A percentile compares a stretch with the other conserved stretches of the same genome.
Evolutionary conservation across 1,140 invertebrate genomes (phyloP).

Genomic region (Lethrus apterus): DNA sequence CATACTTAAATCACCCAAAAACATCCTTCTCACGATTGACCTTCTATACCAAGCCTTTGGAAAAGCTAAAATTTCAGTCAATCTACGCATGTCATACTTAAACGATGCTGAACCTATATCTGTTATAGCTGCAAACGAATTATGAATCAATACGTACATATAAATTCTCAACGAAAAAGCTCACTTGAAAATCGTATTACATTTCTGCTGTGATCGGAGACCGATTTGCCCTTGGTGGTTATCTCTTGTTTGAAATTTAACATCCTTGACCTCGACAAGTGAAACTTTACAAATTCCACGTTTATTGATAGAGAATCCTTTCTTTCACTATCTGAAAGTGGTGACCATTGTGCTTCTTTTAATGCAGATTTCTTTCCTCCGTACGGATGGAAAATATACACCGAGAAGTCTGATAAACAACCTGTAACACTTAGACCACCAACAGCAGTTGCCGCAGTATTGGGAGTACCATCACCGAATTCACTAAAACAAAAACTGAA

Average conservation of each 20-base stretch:
- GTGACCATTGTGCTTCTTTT: conserved; percentile 78
- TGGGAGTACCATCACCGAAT: conserved; percentile 48
- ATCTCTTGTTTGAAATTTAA: conserved; percentile 62
- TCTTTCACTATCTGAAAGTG: conserved; percentile 77
- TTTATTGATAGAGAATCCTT: conserved; percentile 95
- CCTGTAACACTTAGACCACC: conserved; percentile 90
- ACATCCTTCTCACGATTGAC: conserved; percentile 84
- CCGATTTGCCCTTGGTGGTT: conserved; percentile 39
- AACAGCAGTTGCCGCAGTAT: conserved; percentile 54
- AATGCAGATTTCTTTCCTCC: conserved; percentile 79
- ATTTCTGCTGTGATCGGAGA: conserved; percentile 59
- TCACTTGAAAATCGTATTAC: conserved; percentile 87
- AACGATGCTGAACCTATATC: conserved; percentile 97
- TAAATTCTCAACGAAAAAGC: conserved; percentile 29
- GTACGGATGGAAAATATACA: conserved; percentile 97
- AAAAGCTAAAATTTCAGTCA: conserved; percentile 95
- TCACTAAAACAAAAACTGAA: conserved; percentile 42
- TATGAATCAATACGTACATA: conserved; percentile 16
- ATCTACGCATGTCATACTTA: conserved; percentile 97
- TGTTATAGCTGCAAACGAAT: conserved; percentile 65
- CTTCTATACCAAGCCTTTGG: conserved; percentile 97
- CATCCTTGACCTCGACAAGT: conserved; percentile 82
- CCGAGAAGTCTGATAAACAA: conserved; percentile 90
- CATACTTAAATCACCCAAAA: conserved; percentile 81
- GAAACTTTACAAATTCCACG: conserved; percentile 95